Conservation (phyloP, 2,113 vertebrate species). For the Paramormyrops kingsleyae region DNA sequence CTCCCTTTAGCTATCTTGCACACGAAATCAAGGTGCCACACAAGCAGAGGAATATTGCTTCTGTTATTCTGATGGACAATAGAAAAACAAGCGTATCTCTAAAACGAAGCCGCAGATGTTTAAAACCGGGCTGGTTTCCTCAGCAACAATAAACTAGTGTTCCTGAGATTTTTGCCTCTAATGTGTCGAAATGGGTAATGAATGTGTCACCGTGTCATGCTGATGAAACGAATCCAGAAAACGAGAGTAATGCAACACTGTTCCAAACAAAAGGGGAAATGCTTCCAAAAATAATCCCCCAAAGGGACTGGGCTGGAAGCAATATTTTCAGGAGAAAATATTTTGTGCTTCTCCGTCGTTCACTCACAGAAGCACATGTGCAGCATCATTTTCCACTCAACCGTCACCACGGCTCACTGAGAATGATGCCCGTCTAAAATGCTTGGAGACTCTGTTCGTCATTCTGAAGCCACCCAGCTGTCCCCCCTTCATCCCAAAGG, state of each 20-base stretch:
- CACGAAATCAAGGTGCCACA: conserved; percentile 40
- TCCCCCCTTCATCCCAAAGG: not conserved
- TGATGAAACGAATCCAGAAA: not conserved
- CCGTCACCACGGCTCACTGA: not conserved
- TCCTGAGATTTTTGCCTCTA: not conserved
- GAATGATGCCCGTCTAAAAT: not conserved
- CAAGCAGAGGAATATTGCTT: conserved; percentile 46
- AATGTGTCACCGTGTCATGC: not conserved
- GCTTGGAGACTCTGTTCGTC: not conserved
- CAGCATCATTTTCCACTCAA: not conserved
- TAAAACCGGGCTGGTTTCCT: not conserved
- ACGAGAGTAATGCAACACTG: not conserved
- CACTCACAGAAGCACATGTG: not conserved
- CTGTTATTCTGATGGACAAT: conserved; percentile 37
- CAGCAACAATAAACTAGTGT: not conserved
- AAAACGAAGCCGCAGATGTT: conserved; percentile 17
- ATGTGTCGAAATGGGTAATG: not conserved
- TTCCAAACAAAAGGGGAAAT: not conserved
- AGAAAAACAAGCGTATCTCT: conserved; percentile 34
- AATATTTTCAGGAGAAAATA: not conserved
- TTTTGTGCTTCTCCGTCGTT: not conserved
- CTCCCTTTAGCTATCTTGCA: conserved; percentile 45
- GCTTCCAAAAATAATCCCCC: not conserved
- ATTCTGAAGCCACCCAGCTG: not conserved
- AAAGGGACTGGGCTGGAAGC: not conserved